phyloP scores from a whole-genome alignment of 2,797 vertebrate species.

The Halcyon chelicuti region DNA sequence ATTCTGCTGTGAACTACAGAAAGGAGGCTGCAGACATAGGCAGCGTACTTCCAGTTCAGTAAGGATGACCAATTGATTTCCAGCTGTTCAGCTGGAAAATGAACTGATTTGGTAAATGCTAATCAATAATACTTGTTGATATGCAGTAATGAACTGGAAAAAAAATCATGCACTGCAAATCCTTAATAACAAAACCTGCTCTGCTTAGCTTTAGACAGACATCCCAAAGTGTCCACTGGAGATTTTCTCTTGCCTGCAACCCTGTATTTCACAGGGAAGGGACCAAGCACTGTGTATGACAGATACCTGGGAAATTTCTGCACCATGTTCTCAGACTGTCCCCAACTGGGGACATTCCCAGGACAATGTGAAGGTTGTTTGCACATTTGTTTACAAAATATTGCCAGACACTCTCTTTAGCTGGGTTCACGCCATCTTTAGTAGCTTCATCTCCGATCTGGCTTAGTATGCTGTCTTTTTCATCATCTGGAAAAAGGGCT shows the following conservation, averaged over 20 bases:
- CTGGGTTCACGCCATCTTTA: slow-evolving; percentile 81
- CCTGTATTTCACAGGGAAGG: not conserved
- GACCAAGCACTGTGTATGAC: not conserved
- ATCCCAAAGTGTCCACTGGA: not conserved
- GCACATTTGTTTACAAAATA: slow-evolving; percentile 94
- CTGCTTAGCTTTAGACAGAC: not conserved
- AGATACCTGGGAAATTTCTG: slow-evolving; percentile 95
- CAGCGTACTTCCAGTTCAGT: not conserved
- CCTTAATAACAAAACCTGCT: not conserved
- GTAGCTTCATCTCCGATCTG: slow-evolving; percentile 88
- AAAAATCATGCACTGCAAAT: not conserved
- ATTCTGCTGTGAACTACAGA: not conserved
- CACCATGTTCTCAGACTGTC: slow-evolving; percentile 91
- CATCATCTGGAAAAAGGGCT: slow-evolving; percentile 93
- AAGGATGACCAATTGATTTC: slow-evolving; percentile 18
- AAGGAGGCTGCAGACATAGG: not conserved
- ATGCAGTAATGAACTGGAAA: slow-evolving; percentile 9
- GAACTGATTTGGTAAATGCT: slow-evolving; percentile 35
- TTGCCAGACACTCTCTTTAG: slow-evolving; percentile 94
- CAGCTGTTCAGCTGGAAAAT: slow-evolving; percentile 34
- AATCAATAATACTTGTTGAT: slow-evolving; percentile 33
- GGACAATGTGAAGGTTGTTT: slow-evolving; percentile 92
- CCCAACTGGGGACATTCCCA: slow-evolving; percentile 95
- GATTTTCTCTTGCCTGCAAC: not conserved
- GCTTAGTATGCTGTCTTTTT: slow-evolving; percentile 88